phyloP scores from a whole-genome alignment of 2,113 vertebrate species.

The Etheostoma cragini region DNA sequence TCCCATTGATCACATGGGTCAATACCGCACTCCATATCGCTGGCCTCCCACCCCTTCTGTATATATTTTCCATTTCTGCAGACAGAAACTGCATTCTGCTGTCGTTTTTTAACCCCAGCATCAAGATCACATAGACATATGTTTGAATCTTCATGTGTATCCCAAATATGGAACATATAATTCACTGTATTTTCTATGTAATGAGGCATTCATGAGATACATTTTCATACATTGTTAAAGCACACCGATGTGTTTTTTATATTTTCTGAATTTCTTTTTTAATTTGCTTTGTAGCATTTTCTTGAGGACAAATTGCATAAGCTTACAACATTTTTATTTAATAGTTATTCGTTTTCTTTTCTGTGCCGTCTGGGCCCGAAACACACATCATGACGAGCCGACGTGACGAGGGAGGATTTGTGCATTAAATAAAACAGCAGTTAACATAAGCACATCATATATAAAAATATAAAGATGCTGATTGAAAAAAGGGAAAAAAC shows the following conservation, averaged over 20 bases:
- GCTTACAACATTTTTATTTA: no score
- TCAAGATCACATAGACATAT: not conserved
- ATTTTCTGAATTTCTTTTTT: not conserved
- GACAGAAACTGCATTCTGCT: slow-evolving; percentile 24
- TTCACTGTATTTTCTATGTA: not conserved
- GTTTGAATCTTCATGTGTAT: not conserved
- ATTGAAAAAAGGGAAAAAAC: no score
- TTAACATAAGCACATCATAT: no score
- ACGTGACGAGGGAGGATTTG: no score
- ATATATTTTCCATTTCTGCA: slow-evolving; percentile 57
- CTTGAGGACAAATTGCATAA: no score
- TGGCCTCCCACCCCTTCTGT: slow-evolving; percentile 23
- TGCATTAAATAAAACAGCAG: no score
- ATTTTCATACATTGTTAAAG: not conserved
- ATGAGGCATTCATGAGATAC: not conserved
- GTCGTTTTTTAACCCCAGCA: not conserved
- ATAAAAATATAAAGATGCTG: no score
- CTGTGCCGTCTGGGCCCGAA: no score
- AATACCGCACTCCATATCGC: slow-evolving; percentile 59
- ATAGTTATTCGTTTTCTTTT: no score
- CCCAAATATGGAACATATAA: not conserved
- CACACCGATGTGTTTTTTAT: not conserved
- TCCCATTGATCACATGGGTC: slow-evolving; percentile 68
- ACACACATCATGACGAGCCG: no score
- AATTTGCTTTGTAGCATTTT: not conserved